Conservation (phyloP, 2,888 invertebrate species). For the Ichneumoninae sp. region DNA sequence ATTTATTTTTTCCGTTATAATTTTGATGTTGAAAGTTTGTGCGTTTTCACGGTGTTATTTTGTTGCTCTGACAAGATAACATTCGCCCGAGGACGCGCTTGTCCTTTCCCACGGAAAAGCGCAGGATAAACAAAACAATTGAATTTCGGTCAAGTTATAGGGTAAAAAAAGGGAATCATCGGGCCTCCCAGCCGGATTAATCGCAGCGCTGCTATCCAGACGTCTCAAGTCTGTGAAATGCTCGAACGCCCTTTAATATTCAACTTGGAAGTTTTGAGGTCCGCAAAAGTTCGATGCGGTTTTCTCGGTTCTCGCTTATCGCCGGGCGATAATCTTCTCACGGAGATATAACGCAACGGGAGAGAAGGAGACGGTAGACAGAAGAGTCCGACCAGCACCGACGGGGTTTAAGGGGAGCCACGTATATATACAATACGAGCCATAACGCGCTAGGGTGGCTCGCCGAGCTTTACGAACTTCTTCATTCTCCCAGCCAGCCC, state of each 20-base stretch:
- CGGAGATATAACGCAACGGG: slow-evolving; percentile 58
- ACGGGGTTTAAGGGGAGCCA: slow-evolving; percentile 47
- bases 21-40: too few relatives aligned
- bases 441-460: slow-evolving; percentile 58
- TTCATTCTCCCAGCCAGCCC: slow-evolving; percentile 48
- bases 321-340: slow-evolving; percentile 65
- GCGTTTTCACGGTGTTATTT: too few relatives aligned
- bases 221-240: slow-evolving; percentile 36
- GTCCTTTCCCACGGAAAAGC: neutral
- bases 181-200: slow-evolving; percentile 14
- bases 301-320: slow-evolving; percentile 46
- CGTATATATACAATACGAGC: slow-evolving; percentile 58
- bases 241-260: slow-evolving; percentile 48
- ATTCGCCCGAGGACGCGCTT: neutral
- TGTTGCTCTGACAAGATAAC: neutral
- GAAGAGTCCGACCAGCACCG: slow-evolving; percentile 50
- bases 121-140: neutral
- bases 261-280: slow-evolving; percentile 51
- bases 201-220: slow-evolving; percentile 42
- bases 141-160: slow-evolving; percentile 29
- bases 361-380: slow-evolving; percentile 14
- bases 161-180: slow-evolving; percentile 54
- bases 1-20: too few relatives aligned
- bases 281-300: slow-evolving; percentile 61
- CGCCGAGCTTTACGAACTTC: slow-evolving; percentile 61